Conservation (phyloP, 2,113 vertebrate species). For the Lepidothrix coronata region DNA sequence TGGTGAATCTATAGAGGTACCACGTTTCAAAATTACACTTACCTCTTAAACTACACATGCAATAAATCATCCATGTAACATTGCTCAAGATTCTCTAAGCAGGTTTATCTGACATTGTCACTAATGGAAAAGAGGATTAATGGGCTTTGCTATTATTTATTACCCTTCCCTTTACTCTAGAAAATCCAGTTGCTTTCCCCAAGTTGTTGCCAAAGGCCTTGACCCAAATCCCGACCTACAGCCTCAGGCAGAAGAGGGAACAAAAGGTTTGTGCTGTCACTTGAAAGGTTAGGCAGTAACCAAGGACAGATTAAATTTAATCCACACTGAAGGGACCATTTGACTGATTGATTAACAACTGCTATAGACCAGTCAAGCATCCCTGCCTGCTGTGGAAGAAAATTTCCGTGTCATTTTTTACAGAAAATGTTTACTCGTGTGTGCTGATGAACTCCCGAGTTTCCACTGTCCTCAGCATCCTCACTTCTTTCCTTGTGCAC, state of each 20-base stretch:
- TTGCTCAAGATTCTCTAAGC: background rate
- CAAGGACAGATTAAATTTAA: background rate
- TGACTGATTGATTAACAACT: background rate
- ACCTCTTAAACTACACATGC: background rate
- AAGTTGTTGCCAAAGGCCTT: background rate
- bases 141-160: background rate
- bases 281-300: background rate
- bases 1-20: background rate
- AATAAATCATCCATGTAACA: background rate
- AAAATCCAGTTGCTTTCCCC: background rate
- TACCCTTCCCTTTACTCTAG: background rate
- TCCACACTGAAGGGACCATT: background rate
- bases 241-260: background rate
- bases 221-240: background rate
- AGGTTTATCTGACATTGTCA: slow-evolving; percentile 16
- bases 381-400: background rate
- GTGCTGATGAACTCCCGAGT: background rate
- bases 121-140: slow-evolving; percentile 25
- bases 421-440: background rate
- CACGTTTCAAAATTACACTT: background rate
- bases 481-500: background rate
- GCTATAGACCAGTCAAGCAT: background rate
- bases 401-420: background rate
- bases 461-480: background rate
- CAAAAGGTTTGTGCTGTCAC: background rate